Percentiles rank a stretch among this genome's conserved stretches.
Evolutionary conservation across 2,797 vertebrate genomes (phyloP).

Genomic region (Lemur catta): DNA sequence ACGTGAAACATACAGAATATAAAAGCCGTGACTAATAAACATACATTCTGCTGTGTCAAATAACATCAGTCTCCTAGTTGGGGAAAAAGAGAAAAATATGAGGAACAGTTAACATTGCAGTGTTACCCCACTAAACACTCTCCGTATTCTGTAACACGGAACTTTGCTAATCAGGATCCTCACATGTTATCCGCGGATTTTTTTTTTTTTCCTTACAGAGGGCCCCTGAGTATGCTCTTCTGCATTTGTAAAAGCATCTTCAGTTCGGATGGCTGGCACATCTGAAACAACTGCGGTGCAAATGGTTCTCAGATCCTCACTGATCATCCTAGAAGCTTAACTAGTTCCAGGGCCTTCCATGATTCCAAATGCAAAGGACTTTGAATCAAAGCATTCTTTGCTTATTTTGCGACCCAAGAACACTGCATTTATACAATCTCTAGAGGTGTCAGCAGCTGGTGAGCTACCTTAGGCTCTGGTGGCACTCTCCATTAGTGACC

Average conservation of each 20-base stretch:
- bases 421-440: not conserved
- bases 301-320: not conserved
- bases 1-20: not conserved
- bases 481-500: not conserved
- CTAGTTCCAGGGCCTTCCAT: not conserved
- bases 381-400: not conserved
- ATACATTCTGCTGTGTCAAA: not conserved
- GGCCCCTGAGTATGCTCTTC: too few species aligned
- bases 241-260: not conserved
- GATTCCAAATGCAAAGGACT: not conserved
- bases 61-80: not conserved
- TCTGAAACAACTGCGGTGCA: not conserved
- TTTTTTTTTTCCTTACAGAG: too few species aligned
- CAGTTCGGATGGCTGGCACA: not conserved
- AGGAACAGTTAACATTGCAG: not conserved
- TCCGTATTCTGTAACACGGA: not conserved
- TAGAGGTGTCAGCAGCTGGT: not conserved
- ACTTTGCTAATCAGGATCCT: accelerated
- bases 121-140: not conserved
- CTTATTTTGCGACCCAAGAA: not conserved
- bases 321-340: not conserved
- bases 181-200: not conserved
- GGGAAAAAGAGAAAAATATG: not conserved
- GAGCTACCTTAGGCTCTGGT: not conserved
- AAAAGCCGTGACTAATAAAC: not conserved